These are phyloP conservation scores for Cataglyphis livida DNA, from an alignment of 2,888 invertebrate genomes.

Conservation along the genomic window DNA sequence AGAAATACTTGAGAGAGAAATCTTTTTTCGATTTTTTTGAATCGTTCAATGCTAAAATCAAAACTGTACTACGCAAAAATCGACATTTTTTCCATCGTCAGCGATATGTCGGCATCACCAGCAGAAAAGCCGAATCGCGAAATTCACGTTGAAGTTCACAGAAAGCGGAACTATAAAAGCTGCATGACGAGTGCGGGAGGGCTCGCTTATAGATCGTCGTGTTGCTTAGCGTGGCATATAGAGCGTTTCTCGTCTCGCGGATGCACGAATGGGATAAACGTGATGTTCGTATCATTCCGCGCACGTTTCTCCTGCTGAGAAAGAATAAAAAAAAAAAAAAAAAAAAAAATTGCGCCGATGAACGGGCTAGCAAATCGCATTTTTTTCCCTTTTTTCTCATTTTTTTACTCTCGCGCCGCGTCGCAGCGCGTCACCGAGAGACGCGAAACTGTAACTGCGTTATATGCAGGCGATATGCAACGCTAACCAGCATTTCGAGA, in stretches of 20 bases:
- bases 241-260: constrained; percentile 35
- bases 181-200: background rate
- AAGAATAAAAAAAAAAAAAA: constrained; percentile 61
- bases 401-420: background rate
- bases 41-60: background rate
- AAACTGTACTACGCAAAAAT: background rate
- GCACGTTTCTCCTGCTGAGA: constrained; percentile 64
- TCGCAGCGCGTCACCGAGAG: background rate
- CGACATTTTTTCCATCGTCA: background rate
- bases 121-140: background rate
- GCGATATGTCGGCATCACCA: background rate
- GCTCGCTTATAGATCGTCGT: constrained; percentile 44
- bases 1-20: background rate
- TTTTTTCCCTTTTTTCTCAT: background rate
- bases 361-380: constrained; percentile 66
- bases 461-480: constrained; percentile 47
- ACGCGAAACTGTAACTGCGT: constrained; percentile 25
- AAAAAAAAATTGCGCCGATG: constrained; percentile 62
- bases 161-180: constrained; percentile 15
- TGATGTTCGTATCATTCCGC: constrained; percentile 61
- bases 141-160: constrained; percentile 9
- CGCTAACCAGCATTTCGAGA: constrained; percentile 59
- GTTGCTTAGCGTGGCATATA: constrained; percentile 39
- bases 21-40: background rate
- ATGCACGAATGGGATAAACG: constrained; percentile 52